These are phyloP conservation scores for Clarias platycephalus DNA, from an alignment of 2,797 vertebrate species.

Conservation along the genomic window DNA sequence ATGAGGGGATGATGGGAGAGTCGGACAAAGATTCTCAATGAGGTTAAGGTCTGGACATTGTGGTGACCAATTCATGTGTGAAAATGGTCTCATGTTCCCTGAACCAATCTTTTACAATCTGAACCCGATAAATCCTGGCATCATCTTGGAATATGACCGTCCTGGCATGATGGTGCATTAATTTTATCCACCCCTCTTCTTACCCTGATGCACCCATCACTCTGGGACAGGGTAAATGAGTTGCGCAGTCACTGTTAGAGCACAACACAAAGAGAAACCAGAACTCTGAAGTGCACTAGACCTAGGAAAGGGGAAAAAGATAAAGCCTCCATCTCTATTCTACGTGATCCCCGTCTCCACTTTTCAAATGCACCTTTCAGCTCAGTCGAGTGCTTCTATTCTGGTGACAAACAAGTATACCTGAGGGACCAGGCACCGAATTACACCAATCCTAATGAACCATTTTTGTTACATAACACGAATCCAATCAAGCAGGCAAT, in stretches of 20 bases:
- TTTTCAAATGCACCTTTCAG: slow-evolving; percentile 13
- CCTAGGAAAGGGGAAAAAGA: slow-evolving; percentile 27
- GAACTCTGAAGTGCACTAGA: slow-evolving; percentile 16
- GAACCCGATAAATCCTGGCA: no score
- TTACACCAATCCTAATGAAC: slow-evolving; percentile 39
- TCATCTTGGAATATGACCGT: no score
- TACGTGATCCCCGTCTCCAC: not conserved
- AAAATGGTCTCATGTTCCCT: no score
- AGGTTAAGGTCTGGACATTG: no score
- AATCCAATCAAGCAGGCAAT: slow-evolving; percentile 48
- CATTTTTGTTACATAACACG: slow-evolving; percentile 44
- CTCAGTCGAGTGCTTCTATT: slow-evolving; percentile 37
- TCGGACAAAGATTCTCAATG: no score
- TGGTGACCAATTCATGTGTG: no score
- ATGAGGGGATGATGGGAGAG: no score
- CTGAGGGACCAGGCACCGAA: slow-evolving; percentile 10
- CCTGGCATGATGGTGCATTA: no score
- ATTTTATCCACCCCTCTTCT: no score
- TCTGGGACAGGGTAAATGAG: not conserved
- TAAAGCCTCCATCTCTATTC: not conserved
- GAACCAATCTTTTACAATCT: no score
- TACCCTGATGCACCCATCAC: no score
- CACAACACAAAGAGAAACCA: not conserved
- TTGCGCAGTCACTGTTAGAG: slow-evolving; percentile 26
- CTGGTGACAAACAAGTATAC: slow-evolving; percentile 40